Evolutionary conservation across 1,140 invertebrate species (phyloP).

Genomic region (Trachymyrmex septentrionalis): DNA sequence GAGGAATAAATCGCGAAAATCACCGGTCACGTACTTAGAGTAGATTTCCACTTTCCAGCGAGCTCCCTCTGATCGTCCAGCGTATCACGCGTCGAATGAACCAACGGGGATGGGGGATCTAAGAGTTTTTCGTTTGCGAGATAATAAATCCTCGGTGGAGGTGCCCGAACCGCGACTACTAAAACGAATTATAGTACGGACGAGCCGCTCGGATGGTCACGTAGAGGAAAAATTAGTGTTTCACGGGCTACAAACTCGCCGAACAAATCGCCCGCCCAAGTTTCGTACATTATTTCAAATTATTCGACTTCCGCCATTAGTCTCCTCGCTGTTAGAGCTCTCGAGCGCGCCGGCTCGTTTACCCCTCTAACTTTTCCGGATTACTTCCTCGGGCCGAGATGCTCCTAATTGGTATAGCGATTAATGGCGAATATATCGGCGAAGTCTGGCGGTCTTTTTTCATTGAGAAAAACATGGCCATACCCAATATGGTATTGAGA

Average conservation of each 20-base stretch:
- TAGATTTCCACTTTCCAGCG: conserved; percentile 52
- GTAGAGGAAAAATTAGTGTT: conserved; percentile 63
- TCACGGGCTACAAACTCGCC: conserved; percentile 44
- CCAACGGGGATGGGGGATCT: background rate
- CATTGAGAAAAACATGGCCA: background rate
- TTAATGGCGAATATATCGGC: conserved; percentile 53
- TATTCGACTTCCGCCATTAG: conserved; percentile 57
- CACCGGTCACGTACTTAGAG: conserved; percentile 54
- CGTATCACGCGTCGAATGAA: conserved; percentile 43
- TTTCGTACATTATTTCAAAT: conserved; percentile 64
- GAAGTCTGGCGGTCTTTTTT: conserved; percentile 14
- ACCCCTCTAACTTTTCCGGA: conserved; percentile 50
- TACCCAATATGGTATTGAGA: no score
- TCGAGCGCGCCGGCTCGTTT: conserved; percentile 42
- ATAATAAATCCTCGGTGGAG: conserved; percentile 47
- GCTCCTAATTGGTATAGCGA: conserved; percentile 58
- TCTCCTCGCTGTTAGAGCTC: conserved; percentile 40
- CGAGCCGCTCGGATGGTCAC: conserved; percentile 49
- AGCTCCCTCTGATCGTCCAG: conserved; percentile 31
- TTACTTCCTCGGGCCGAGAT: conserved; percentile 36
- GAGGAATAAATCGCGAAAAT: conserved; percentile 55
- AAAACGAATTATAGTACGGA: conserved; percentile 59
- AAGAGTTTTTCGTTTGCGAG: conserved; percentile 49
- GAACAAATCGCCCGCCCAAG: conserved; percentile 59
- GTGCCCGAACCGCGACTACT: conserved; percentile 48